Evolutionary conservation across 2,113 vertebrate genomes (phyloP).

Genomic region (Phalacrocorax carbo): DNA sequence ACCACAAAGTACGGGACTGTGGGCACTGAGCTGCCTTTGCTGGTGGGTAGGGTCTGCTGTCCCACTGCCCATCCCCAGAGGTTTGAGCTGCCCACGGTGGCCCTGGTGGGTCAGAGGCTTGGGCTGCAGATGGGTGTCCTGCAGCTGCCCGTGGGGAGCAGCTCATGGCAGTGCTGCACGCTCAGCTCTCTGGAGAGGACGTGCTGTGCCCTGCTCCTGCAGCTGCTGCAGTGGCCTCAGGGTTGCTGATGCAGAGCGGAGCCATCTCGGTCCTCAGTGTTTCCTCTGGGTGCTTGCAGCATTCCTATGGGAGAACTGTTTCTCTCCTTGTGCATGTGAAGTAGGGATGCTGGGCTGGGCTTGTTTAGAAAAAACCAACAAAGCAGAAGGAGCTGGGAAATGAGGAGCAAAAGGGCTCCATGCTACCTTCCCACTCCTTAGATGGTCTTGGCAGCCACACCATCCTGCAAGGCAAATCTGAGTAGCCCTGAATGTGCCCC

Average conservation of each 20-base stretch:
- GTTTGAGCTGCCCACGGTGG: not conserved
- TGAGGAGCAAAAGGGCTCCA: not conserved
- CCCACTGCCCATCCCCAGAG: not conserved
- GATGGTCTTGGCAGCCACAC: not conserved
- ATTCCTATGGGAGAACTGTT: not conserved
- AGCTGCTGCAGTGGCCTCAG: not conserved
- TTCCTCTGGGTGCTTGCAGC: not conserved
- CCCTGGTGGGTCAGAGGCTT: not conserved
- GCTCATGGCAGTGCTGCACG: not conserved
- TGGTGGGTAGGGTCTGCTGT: not conserved
- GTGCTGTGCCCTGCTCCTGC: too few relatives aligned
- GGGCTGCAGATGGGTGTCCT: not conserved
- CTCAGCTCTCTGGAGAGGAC: not conserved
- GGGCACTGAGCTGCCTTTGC: not conserved
- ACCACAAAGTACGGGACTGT: too few relatives aligned
- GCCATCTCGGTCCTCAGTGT: fast-evolving
- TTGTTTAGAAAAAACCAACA: not conserved
- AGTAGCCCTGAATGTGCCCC: not conserved
- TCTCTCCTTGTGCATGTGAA: not conserved
- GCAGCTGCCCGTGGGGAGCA: fast-evolving
- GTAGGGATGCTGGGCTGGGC: not conserved
- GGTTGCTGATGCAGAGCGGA: not conserved
- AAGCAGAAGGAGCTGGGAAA: not conserved
- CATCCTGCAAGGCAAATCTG: too few relatives aligned
- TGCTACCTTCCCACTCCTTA: not conserved